A percentile compares a stretch with the other conserved stretches of the same genome.
Conservation (phyloP, 2,797 vertebrate species). For the Hoplostethus atlanticus region DNA sequence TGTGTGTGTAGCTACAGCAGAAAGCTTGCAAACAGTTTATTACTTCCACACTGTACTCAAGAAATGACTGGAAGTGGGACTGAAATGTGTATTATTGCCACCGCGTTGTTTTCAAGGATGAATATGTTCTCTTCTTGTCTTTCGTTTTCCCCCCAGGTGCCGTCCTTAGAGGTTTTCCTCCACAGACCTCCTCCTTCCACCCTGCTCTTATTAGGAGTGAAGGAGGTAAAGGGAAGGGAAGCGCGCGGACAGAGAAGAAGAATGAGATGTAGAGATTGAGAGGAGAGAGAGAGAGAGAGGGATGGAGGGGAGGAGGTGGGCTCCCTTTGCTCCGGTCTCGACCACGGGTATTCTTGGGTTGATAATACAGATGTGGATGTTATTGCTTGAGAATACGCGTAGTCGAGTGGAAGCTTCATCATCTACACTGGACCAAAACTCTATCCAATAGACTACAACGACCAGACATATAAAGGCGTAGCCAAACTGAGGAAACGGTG, state of each 20-base stretch:
- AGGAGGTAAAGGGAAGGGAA: constrained; percentile 51
- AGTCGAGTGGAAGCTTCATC: constrained; percentile 79
- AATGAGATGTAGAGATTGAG: constrained; percentile 40
- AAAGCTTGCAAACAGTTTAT: constrained; percentile 48
- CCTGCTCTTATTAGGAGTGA: constrained; percentile 50
- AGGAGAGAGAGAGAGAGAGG: constrained; percentile 27
- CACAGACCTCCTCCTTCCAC: constrained; percentile 58
- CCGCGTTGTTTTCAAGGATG: constrained; percentile 59
- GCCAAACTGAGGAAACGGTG: constrained; percentile 18
- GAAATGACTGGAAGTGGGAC: constrained; percentile 39
- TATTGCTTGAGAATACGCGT: constrained; percentile 88
- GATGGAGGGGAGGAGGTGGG: constrained; percentile 54
- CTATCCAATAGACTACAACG: constrained; percentile 17
- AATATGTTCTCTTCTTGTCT: constrained; percentile 66
- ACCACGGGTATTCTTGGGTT: constrained; percentile 85
- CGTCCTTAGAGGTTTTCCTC: constrained; percentile 62
- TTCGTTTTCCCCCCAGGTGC: constrained; percentile 55
- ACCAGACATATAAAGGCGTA: constrained; percentile 23
- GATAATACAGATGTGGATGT: constrained; percentile 86
- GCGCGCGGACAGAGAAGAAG: constrained; percentile 30
- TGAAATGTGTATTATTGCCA: constrained; percentile 50
- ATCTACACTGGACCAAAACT: constrained; percentile 60
- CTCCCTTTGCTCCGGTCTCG: constrained; percentile 77
- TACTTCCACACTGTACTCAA: constrained; percentile 49
- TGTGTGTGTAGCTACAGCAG: constrained; percentile 22